Conservation (phyloP, 1,140 invertebrate genomes). For the Pemphigus obesinymphae region DNA sequence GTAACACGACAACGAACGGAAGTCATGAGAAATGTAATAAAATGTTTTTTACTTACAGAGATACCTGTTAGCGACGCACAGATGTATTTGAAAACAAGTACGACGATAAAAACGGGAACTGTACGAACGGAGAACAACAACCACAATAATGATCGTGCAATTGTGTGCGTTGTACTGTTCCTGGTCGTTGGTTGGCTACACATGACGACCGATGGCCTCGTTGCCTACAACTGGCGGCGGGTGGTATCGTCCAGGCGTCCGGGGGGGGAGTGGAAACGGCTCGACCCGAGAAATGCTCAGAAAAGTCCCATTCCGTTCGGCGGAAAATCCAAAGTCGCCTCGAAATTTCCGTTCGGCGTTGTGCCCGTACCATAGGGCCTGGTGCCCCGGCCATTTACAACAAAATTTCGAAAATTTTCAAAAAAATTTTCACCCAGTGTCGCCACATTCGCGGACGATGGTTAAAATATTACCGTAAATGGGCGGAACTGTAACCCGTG, state of each 20-base stretch:
- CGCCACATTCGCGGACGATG: not conserved
- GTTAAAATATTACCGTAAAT: too few relatives aligned
- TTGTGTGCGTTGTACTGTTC: constrained; percentile 28
- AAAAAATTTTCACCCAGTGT: not conserved
- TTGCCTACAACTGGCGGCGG: not conserved
- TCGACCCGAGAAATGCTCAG: not conserved
- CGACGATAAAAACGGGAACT: not conserved
- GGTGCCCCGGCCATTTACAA: not conserved
- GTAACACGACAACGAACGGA: not conserved
- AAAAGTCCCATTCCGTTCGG: too few relatives aligned
- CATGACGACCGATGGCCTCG: not conserved
- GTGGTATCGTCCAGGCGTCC: not conserved
- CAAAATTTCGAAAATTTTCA: not conserved
- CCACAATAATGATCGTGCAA: constrained; percentile 10
- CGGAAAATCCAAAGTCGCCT: not conserved
- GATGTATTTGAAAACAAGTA: not conserved
- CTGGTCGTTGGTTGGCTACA: constrained; percentile 37
- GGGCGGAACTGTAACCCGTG: too few relatives aligned
- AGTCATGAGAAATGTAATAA: not conserved
- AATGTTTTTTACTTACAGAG: constrained; percentile 12
- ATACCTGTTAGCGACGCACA: constrained; percentile 30
- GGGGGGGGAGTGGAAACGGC: not conserved
- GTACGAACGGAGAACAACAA: not conserved
- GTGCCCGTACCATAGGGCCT: not conserved
- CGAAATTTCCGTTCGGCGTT: not conserved